Base-by-base conservation (phyloP, 1,140 invertebrate genomes). In the Drosophila hydei region DNA sequence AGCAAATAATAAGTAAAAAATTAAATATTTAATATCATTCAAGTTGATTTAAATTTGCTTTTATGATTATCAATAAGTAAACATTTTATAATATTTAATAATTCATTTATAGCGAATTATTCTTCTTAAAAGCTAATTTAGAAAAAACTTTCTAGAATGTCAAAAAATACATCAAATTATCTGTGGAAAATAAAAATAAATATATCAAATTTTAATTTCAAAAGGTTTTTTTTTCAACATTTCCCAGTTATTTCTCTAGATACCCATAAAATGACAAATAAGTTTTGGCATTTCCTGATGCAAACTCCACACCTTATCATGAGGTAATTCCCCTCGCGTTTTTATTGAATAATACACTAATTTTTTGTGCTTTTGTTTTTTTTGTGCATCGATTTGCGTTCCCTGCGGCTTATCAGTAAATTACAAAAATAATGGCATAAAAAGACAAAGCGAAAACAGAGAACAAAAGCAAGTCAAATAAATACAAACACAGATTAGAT, bases 301-400 rank as follows among this genome's bases (percentile, higher is more conserved):
- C 30, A 36, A 8, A 11, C 30, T 6, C 16, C 1, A 9, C 27
- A 4, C 4, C 3, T 30, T 59, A 75, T 54, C 52, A 45, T 18
- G 21, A 14, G 0, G 78, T 80, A 72, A 18, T 78, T 75, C 79
- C 79, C 77, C 68, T 27, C 18, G n/a, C 45, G 7, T 6, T 12
- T 51, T 14, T 40, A 11, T 12, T 9, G 45, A 27, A 12, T 14
- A 14, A 11, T 38, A 52, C 16, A 30, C 33, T n/a, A 43, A 18
- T 60, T 43, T 52, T 48, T 58, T 14, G 12, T 51, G 42, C 2
- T n/a, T 43, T 43, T 59, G 36, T 52, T 67, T 33, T 33, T 52
- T 67, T 33, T 33, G 59, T 68, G 47, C 68, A 85, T 84, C 68
- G 76, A 85, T 85, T 85, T 85, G 67, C 33, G 40, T 23, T 64